Conservation (phyloP, 1,140 invertebrate species). For the Triops cancriformis region DNA sequence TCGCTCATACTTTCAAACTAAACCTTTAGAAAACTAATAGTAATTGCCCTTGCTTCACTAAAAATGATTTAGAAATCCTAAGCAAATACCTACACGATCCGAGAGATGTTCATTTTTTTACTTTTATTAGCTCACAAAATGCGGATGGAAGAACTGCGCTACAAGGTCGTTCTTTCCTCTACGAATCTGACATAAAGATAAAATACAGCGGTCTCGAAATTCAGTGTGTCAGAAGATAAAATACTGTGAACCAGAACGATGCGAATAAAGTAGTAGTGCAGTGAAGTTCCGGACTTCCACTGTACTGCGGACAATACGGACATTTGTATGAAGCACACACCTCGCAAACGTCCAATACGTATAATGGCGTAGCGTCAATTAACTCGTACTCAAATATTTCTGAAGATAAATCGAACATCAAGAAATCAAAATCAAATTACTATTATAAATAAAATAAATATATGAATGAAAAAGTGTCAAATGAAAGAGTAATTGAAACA, state of each 20-base stretch:
- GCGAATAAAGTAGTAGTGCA: neutral
- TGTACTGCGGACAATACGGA: conserved; percentile 52
- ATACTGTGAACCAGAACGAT: neutral
- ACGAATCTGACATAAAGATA: too few relatives aligned
- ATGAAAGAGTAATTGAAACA: neutral
- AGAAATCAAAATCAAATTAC: neutral
- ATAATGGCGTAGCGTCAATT: conserved; percentile 48
- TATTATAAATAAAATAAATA: conserved; percentile 24
- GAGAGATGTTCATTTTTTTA: too few relatives aligned
- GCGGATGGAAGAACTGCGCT: too few relatives aligned
- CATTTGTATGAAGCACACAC: conserved; percentile 57
- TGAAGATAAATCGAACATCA: conserved; percentile 32
- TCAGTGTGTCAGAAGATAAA: neutral
- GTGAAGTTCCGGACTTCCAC: conserved; percentile 19
- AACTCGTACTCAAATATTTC: conserved; percentile 50
- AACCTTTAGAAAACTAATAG: too few relatives aligned
- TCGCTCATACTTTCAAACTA: too few relatives aligned
- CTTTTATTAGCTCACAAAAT: too few relatives aligned
- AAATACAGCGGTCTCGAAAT: too few relatives aligned
- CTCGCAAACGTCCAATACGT: conserved; percentile 51
- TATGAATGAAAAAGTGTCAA: neutral
- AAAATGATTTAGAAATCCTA: too few relatives aligned
- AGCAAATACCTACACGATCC: too few relatives aligned
- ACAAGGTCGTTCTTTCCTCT: too few relatives aligned
- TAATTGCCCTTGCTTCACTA: too few relatives aligned